Conservation (phyloP, 2,113 vertebrate species). For the Anguilla rostrata region DNA sequence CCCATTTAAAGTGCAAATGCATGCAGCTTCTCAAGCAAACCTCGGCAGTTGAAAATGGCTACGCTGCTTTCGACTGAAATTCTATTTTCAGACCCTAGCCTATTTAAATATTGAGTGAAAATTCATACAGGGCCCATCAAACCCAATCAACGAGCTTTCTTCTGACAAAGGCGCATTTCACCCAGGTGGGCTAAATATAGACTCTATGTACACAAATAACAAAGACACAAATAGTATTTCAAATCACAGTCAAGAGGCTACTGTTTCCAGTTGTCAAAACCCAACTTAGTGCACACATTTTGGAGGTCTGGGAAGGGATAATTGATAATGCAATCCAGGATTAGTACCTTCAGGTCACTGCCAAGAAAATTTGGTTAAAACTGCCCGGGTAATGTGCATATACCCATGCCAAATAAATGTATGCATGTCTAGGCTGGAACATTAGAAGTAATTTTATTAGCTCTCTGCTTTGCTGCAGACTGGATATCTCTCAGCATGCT, state of each 20-base stretch:
- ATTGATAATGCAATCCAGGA: background rate
- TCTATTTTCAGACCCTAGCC: background rate
- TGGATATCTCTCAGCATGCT: background rate
- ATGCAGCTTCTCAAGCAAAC: background rate
- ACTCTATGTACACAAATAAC: background rate
- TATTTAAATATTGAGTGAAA: conserved; percentile 1
- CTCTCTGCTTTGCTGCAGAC: background rate
- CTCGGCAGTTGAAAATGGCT: background rate
- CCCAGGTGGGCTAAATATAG: background rate
- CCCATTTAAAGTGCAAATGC: background rate
- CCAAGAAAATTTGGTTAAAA: background rate
- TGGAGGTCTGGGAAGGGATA: background rate
- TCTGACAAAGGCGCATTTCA: background rate
- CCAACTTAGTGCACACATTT: background rate
- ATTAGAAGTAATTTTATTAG: background rate
- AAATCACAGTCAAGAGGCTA: background rate
- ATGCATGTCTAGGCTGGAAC: background rate
- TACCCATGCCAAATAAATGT: background rate
- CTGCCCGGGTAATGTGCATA: background rate
- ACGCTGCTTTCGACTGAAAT: background rate
- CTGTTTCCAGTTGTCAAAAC: background rate
- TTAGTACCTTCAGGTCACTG: background rate
- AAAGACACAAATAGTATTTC: background rate
- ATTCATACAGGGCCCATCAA: background rate
- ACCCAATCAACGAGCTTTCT: background rate